phyloP scores from a whole-genome alignment of 2,797 vertebrate species.

The Coracias cyanogaster region DNA sequence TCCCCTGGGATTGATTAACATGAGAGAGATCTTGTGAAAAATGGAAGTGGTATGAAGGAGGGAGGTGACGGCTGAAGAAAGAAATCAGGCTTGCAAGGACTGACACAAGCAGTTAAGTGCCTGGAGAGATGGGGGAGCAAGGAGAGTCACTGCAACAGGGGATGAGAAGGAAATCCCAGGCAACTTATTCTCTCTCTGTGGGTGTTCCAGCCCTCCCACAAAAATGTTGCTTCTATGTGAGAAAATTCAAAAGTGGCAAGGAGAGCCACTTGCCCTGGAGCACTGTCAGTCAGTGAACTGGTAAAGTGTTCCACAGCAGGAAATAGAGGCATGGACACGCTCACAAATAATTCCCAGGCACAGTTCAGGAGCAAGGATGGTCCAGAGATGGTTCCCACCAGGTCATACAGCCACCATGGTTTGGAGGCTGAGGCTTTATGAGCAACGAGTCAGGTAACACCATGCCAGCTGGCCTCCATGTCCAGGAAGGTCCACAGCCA shows the following conservation, averaged over 20 bases:
- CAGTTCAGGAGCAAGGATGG: not conserved
- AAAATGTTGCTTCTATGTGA: not conserved
- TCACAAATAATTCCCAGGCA: not conserved
- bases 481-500: not conserved
- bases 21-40: slow-evolving; percentile 16
- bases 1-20: not conserved
- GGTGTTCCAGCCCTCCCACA: not conserved
- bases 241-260: not conserved
- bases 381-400: not conserved
- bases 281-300: not conserved
- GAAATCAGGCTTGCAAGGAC: not conserved
- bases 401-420: not conserved
- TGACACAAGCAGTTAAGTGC: not conserved
- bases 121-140: not conserved
- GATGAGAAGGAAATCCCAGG: not conserved
- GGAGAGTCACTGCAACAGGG: not conserved
- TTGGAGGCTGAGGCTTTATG: not conserved
- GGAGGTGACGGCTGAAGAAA: not conserved
- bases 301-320: not conserved
- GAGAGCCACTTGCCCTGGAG: not conserved
- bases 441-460: not conserved
- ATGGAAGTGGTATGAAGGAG: not conserved
- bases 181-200: not conserved
- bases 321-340: accelerated
- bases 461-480: not conserved